A percentile compares a stretch with the other conserved stretches of the same genome.
These are phyloP conservation scores for Erythrolamprus reginae DNA, from an alignment of 2,113 vertebrate genomes.

Conservation along the genomic window DNA sequence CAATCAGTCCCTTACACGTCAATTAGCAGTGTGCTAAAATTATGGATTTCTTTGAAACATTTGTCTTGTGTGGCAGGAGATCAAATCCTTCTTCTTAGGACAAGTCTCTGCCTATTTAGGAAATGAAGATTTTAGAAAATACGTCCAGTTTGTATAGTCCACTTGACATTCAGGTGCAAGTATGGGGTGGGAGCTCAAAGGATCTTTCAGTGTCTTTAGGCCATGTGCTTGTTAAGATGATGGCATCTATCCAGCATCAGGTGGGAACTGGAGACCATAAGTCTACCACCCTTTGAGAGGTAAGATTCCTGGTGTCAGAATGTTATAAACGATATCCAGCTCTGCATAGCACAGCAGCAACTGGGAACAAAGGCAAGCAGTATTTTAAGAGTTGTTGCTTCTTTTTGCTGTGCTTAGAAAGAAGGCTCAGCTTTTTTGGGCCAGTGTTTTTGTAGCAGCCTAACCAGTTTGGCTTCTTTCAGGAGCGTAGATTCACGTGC, in stretches of 20 bases:
- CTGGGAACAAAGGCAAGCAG: conserved; percentile 53
- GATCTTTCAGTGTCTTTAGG: background rate
- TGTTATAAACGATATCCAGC: conserved; percentile 39
- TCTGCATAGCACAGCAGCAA: conserved; percentile 4
- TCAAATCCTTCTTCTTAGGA: background rate
- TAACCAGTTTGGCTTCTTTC: conserved; percentile 34
- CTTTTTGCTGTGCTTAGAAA: conserved; percentile 46
- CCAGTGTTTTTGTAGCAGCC: conserved; percentile 51
- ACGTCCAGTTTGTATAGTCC: background rate
- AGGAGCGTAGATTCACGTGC: conserved; percentile 50
- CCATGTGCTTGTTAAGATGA: conserved; percentile 1
- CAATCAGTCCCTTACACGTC: background rate
- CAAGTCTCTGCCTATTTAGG: background rate
- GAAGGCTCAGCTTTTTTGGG: conserved; percentile 59
- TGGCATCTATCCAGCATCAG: conserved; percentile 44
- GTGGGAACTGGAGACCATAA: conserved; percentile 19
- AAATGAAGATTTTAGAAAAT: background rate
- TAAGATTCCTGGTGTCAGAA: conserved; percentile 50
- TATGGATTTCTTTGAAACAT: background rate
- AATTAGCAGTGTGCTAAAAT: background rate
- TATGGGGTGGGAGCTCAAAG: background rate
- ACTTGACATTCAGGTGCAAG: background rate
- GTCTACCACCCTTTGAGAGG: conserved; percentile 53
- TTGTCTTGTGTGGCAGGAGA: background rate
- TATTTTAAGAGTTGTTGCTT: conserved; percentile 53